phyloP scores from a whole-genome alignment of 2,888 invertebrate genomes.

The Digitonthophagus gazella region DNA sequence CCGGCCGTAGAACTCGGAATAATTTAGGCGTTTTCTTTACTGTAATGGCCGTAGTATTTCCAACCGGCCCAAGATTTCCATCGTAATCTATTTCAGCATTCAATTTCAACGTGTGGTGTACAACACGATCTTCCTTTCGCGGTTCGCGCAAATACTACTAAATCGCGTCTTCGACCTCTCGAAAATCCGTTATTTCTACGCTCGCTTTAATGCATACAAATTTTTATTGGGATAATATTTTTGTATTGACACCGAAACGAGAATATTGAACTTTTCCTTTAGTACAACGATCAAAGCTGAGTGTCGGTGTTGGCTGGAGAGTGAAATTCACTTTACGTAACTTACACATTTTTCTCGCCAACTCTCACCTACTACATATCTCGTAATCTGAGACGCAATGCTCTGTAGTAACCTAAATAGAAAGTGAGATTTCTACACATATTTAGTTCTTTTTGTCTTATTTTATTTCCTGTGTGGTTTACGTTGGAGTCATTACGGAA shows the following conservation, averaged over 20 bases:
- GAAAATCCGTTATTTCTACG: neutral
- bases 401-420: neutral
- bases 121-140: neutral
- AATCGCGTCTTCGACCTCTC: neutral
- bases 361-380: neutral
- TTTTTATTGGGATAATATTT: neutral
- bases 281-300: too few relatives aligned
- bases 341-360: neutral
- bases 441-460: neutral
- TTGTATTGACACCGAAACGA: neutral
- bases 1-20: neutral
- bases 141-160: neutral
- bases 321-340: neutral
- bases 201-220: neutral
- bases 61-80: neutral
- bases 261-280: neutral
- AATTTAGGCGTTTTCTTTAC: neutral
- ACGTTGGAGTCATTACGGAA: too few relatives aligned
- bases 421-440: neutral
- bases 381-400: neutral
- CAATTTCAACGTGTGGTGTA: neutral
- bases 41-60: neutral
- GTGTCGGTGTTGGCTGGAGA: too few relatives aligned
- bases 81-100: neutral
- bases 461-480: neutral